Percentiles rank a stretch among this genome's conserved stretches.
Evolutionary conservation across 1,140 invertebrate species (phyloP).

Genomic region (Brachionus asplanchnoidis): DNA sequence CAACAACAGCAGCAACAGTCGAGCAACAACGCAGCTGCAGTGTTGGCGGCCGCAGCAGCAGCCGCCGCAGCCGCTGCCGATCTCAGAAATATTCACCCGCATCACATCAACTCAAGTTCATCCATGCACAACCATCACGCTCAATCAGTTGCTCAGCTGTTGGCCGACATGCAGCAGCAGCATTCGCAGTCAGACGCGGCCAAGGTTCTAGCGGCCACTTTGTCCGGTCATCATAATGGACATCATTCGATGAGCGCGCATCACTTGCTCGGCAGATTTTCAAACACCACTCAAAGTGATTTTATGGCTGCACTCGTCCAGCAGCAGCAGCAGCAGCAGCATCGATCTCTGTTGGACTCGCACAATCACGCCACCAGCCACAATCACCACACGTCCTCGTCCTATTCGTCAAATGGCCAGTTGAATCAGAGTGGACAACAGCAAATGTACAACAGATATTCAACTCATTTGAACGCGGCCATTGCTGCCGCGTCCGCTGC

Average conservation of each 20-base stretch:
- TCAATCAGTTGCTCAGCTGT: slow-evolving; percentile 17
- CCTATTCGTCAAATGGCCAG: neutral
- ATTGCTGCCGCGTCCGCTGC: slow-evolving; percentile 30
- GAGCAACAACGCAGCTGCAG: slow-evolving; percentile 6
- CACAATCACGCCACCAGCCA: neutral
- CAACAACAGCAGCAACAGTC: too few relatives aligned
- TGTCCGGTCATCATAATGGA: neutral
- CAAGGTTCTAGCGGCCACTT: neutral
- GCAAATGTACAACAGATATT: slow-evolving; percentile 25
- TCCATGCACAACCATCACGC: slow-evolving; percentile 20
- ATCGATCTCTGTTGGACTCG: neutral
- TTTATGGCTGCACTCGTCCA: slow-evolving; percentile 6
- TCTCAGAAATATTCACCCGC: neutral
- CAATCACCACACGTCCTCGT: neutral
- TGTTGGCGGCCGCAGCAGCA: slow-evolving; percentile 20
- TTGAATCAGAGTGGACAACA: slow-evolving; percentile 10
- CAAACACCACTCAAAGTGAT: slow-evolving; percentile 1
- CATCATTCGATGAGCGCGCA: slow-evolving; percentile 24
- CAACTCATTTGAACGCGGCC: slow-evolving; percentile 36
- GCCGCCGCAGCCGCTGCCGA: slow-evolving; percentile 34
- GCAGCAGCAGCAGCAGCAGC: slow-evolving; percentile 19
- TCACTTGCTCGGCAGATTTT: slow-evolving; percentile 8
- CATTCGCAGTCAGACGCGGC: slow-evolving; percentile 17
- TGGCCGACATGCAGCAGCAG: slow-evolving; percentile 38
- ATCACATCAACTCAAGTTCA: neutral